Evolutionary conservation across 2,113 vertebrate species (phyloP).

Genomic region (Syngnathoides biaculeatus): DNA sequence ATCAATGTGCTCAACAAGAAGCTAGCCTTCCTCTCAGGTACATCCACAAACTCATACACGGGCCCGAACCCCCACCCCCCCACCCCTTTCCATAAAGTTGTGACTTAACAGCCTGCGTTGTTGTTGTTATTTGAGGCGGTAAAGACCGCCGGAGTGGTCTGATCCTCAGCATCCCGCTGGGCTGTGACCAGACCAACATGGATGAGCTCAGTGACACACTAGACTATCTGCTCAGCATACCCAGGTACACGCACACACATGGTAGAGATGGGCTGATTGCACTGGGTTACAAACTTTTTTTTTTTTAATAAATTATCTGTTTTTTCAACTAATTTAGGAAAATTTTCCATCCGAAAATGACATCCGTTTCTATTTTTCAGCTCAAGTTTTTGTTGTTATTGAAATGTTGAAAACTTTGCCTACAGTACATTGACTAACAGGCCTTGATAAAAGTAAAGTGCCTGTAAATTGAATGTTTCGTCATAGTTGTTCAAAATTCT

Average conservation of each 20-base stretch:
- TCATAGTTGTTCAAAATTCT: too few species aligned
- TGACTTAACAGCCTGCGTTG: neutral
- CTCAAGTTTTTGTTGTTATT: too few species aligned
- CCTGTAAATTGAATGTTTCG: too few species aligned
- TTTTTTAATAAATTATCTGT: neutral
- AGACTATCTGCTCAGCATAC: conserved; percentile 95
- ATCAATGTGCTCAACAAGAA: conserved; percentile 93
- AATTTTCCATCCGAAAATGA: too few species aligned
- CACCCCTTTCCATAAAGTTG: too few species aligned
- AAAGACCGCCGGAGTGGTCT: conserved; percentile 97
- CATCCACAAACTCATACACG: conserved; percentile 8
- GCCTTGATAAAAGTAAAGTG: too few species aligned
- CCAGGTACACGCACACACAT: conserved; percentile 76
- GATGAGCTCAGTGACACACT: conserved; percentile 94
- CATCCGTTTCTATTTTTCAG: too few species aligned
- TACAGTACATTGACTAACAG: too few species aligned
- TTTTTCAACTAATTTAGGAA: too few species aligned
- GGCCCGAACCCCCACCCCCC: neutral
- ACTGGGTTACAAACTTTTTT: neutral
- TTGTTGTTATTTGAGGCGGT: conserved; percentile 75
- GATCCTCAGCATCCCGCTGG: conserved; percentile 95
- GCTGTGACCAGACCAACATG: conserved; percentile 97
- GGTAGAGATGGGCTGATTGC: neutral
- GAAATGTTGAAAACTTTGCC: too few species aligned
- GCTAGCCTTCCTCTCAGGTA: conserved; percentile 95